A percentile compares a stretch with the other conserved stretches of the same genome.
Evolutionary conservation across 1,140 invertebrate species (phyloP).

Genomic region (Amyelois transitella): DNA sequence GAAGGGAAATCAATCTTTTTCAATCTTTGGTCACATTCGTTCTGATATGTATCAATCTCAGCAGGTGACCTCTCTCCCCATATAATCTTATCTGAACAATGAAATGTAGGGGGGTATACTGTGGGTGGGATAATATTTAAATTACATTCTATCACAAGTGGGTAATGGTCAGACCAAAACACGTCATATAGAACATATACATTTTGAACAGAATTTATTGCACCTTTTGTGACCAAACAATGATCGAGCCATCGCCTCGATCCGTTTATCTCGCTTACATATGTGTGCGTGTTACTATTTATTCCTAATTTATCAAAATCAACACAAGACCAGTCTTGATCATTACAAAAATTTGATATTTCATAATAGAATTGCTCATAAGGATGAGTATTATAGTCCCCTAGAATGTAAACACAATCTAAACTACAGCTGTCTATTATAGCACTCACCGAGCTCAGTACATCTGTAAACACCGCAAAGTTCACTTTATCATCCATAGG

Average conservation of each 20-base stretch:
- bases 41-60: background rate
- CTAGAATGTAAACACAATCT: conserved; percentile 1
- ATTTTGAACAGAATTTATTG: background rate
- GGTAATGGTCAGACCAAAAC: background rate
- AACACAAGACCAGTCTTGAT: conserved; percentile 1
- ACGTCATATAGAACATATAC: background rate
- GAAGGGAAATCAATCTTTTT: background rate
- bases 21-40: background rate
- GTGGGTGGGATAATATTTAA: background rate
- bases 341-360: background rate
- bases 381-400: conserved; percentile 9
- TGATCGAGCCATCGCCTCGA: background rate
- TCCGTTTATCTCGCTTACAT: background rate
- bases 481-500: background rate
- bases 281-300: background rate
- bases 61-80: background rate
- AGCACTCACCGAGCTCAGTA: background rate
- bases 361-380: background rate
- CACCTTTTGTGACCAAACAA: background rate
- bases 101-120: background rate
- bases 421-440: background rate
- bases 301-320: background rate
- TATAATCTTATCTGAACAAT: background rate
- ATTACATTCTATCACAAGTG: background rate
- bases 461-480: conserved; percentile 1